Conservation (phyloP, 2,888 invertebrate genomes). For the Sminthurides aquaticus region DNA sequence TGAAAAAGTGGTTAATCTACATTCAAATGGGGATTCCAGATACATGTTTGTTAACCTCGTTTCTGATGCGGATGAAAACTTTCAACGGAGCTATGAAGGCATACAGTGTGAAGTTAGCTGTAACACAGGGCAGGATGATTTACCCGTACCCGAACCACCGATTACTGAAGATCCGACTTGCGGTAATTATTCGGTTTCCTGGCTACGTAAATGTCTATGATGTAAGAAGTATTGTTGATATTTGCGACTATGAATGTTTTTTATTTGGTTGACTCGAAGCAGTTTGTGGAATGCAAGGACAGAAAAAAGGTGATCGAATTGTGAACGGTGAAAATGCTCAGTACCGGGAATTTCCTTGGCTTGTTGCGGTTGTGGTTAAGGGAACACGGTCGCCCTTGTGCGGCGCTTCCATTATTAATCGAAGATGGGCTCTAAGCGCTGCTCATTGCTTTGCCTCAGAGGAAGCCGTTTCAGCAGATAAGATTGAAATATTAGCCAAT, state of each 20-base stretch:
- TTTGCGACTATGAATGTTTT: no score
- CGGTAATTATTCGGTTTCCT: conserved; percentile 7
- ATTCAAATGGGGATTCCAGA: not conserved
- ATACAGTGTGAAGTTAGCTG: conserved; percentile 17
- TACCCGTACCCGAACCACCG: not conserved
- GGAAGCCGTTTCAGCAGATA: conserved; percentile 3
- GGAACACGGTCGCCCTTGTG: conserved; percentile 29
- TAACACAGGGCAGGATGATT: not conserved
- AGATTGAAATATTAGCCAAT: conserved; percentile 26
- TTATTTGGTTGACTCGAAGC: no score
- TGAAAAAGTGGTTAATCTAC: not conserved
- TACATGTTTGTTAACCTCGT: conserved; percentile 15
- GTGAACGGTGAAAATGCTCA: conserved; percentile 34
- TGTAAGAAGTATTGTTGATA: no score
- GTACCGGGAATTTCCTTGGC: conserved; percentile 39
- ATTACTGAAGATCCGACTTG: conserved; percentile 12
- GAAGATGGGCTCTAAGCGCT: conserved; percentile 21
- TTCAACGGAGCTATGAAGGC: conserved; percentile 3
- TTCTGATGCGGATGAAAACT: not conserved
- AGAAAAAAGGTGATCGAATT: conserved; percentile 27
- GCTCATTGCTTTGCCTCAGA: conserved; percentile 33
- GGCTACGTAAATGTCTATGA: no score
- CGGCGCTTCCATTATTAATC: conserved; percentile 21
- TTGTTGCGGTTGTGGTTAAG: conserved; percentile 29
- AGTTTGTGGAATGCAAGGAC: conserved; percentile 35